Percentiles rank a stretch among this genome's conserved stretches.
These are phyloP conservation scores for Notocelia uddmanniana DNA, from an alignment of 2,888 invertebrate genomes.

Conservation along the genomic window DNA sequence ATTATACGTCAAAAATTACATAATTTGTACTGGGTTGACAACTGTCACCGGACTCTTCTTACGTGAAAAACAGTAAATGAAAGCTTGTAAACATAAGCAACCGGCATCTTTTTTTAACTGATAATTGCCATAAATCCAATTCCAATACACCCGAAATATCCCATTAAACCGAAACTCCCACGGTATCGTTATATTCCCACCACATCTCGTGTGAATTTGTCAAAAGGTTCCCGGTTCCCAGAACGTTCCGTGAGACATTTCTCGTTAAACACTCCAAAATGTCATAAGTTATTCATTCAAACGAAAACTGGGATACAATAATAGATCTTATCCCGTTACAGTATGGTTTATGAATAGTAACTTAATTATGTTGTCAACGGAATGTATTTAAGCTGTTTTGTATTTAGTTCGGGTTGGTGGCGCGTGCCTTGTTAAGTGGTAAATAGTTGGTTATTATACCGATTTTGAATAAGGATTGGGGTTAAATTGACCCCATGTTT, in stretches of 20 bases:
- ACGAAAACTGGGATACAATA: not conserved
- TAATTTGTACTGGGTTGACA: too few species aligned
- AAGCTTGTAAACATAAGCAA: too few species aligned
- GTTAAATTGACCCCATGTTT: conserved; percentile 1
- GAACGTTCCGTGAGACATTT: conserved; percentile 20
- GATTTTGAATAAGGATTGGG: conserved; percentile 6
- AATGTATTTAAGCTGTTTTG: not conserved
- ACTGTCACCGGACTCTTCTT: too few species aligned
- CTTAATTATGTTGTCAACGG: not conserved
- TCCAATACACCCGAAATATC: conserved; percentile 5
- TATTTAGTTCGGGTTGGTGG: not conserved
- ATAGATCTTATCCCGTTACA: not conserved
- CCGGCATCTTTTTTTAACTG: too few species aligned
- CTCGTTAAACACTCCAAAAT: not conserved
- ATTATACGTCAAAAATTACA: too few species aligned
- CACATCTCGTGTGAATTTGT: conserved; percentile 25
- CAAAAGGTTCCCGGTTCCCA: conserved; percentile 21
- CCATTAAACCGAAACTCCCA: conserved; percentile 28
- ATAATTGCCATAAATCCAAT: too few species aligned
- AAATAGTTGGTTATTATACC: conserved; percentile 33
- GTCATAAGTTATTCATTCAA: not conserved
- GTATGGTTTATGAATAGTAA: not conserved
- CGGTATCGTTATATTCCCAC: conserved; percentile 36
- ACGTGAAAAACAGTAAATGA: too few species aligned
- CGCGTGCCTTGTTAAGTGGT: conserved; percentile 40